Percentiles rank a stretch among this genome's conserved stretches.
Conservation (phyloP, 2,888 invertebrate species). For the Fabriciana adippe region DNA sequence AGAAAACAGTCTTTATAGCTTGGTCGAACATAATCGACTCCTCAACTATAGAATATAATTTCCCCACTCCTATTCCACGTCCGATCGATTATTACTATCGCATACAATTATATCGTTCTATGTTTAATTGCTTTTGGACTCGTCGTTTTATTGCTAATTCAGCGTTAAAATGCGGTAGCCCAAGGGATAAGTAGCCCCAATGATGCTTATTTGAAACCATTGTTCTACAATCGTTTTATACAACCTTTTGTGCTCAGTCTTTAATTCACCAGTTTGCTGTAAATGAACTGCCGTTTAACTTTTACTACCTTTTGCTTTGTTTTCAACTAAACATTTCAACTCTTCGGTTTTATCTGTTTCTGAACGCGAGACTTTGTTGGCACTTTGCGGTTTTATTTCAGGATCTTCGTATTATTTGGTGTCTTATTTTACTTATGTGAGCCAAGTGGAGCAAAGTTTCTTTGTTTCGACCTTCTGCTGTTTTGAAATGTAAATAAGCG, state of each 20-base stretch:
- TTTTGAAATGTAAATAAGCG: conserved; percentile 39
- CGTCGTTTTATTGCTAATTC: conserved; percentile 15
- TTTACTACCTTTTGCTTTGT: conserved; percentile 35
- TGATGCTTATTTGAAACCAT: conserved; percentile 22
- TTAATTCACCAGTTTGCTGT: conserved; percentile 34
- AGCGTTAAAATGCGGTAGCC: conserved; percentile 27
- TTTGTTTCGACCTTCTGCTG: conserved; percentile 38
- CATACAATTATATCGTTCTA: neutral
- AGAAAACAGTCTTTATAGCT: neutral
- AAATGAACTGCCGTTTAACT: conserved; percentile 35
- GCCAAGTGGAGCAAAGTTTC: conserved; percentile 38
- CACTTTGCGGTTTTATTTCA: conserved; percentile 39
- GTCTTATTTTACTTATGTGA: conserved; percentile 38
- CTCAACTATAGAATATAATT: no score
- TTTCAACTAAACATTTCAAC: conserved; percentile 38
- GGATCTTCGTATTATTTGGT: conserved; percentile 38
- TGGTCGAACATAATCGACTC: no score
- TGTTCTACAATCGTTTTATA: conserved; percentile 30
- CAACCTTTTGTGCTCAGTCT: conserved; percentile 35
- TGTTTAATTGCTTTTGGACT: neutral
- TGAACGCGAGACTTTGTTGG: conserved; percentile 34
- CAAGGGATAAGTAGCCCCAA: conserved; percentile 26
- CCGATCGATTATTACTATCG: neutral
- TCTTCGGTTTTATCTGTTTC: conserved; percentile 32
- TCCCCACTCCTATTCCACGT: no score